Conservation (phyloP, 2,888 invertebrate genomes). For the Pteria penguin region DNA sequence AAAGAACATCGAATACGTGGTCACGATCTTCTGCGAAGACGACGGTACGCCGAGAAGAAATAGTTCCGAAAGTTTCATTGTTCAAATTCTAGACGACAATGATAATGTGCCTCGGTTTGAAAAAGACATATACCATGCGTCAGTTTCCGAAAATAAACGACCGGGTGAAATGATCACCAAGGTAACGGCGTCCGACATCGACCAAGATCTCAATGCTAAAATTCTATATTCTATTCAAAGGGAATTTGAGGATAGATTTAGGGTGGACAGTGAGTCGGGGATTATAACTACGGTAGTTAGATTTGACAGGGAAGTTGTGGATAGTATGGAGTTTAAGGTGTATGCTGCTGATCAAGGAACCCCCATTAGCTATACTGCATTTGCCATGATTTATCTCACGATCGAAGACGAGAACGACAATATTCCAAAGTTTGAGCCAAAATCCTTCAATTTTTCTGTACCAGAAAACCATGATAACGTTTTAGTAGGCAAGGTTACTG, state of each 20-base stretch:
- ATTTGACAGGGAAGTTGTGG: slow-evolving; percentile 50
- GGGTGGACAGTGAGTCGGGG: slow-evolving; percentile 42
- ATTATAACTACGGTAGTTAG: slow-evolving; percentile 44
- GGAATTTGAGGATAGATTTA: slow-evolving; percentile 84
- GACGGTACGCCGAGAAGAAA: slow-evolving; percentile 58
- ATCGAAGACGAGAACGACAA: slow-evolving; percentile 94
- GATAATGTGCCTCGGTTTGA: slow-evolving; percentile 64
- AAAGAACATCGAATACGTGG: slow-evolving; percentile 54
- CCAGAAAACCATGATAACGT: slow-evolving; percentile 73
- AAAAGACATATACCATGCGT: slow-evolving; percentile 55
- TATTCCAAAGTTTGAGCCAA: slow-evolving; percentile 94
- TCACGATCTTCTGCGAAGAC: slow-evolving; percentile 67
- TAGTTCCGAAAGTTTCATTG: slow-evolving; percentile 58
- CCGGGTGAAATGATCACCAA: slow-evolving; percentile 85
- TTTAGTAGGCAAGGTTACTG: slow-evolving; percentile 71
- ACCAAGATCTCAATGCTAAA: slow-evolving; percentile 55
- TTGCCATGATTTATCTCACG: slow-evolving; percentile 90
- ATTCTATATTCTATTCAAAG: slow-evolving; percentile 50
- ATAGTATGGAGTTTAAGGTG: slow-evolving; percentile 31
- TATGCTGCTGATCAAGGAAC: slow-evolving; percentile 87
- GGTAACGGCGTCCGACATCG: slow-evolving; percentile 89
- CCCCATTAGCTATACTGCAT: slow-evolving; percentile 90
- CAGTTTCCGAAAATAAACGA: slow-evolving; percentile 55
- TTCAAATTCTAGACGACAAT: slow-evolving; percentile 67
- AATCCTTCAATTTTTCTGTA: slow-evolving; percentile 86